Base-by-base conservation (phyloP, 2,888 invertebrate species). In the Eupeodes latifasciatus region DNA sequence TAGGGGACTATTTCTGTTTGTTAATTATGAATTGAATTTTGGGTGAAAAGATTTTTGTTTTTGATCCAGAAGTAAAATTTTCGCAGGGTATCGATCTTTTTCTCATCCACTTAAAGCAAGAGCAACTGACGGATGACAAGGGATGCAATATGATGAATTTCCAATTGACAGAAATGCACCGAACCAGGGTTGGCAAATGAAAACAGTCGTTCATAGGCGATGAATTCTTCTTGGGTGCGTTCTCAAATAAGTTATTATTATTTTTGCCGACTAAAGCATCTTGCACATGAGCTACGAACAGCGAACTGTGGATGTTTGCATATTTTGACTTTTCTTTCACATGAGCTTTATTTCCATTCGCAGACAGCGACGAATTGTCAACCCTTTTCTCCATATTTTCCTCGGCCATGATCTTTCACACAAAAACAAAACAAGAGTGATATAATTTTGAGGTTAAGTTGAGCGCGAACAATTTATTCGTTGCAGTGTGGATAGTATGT, bases 31-130 rank as follows among this genome's bases (percentile, higher is more conserved):
- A 55, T 69, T 27, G 27, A 75, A 5, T 53, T n/a, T 19, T 40
- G n/a, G 47, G 59, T 61, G 55, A n/a, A 81, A 55, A 71, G 53
- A 67, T 75, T 76, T 79, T 84, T 87, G 83, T 87, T 87, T 87
- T 80, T 83, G 55, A 47, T 34, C 16, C 7, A 71, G 59, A 83
- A 80, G 86, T 61, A 49, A 80, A 62, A 69, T 40, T 87, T 87
- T 84, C 87, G 84, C 80, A 77, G 76, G 79, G 77, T 87, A 87
- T 87, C 87, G 87, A 87, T 87, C 76, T 84, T 84, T 84, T 83
- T 84, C 40, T 34, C 78, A 79, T 57, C 75, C 75, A 83, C 83
- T 72, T 74, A 49, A n/a, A 72, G 40, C 67, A 27, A 27, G 27
- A 27, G 27, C 61, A 51, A 72, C 59, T 84, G 87, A 87, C 87